Evolutionary conservation across 2,113 vertebrate genomes (phyloP), one percentile per base, ranked within the genome.

Genomic region (Sinocyclocheilus maitianheensis): DNA sequence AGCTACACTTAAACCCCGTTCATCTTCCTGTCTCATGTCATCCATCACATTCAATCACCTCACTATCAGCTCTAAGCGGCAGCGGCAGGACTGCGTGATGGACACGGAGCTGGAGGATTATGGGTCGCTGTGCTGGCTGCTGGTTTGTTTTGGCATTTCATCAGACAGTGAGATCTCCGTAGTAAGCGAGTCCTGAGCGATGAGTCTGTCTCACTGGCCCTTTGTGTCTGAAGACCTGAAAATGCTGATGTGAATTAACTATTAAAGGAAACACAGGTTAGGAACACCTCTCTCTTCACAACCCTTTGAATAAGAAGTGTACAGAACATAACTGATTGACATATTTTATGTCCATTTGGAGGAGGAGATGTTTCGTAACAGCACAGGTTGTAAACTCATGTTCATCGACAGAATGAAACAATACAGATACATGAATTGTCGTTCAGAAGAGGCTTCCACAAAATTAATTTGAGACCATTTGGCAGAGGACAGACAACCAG

Each of bases 161-260:
- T 83, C 84, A 82, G 81, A 46, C 69, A 55, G 14, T 20, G 71
- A 46, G 63, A 67, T 72, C 24, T 77, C 53, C 10, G 53, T 40
- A 86, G 85, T 18, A 20, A 75, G 60, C n/a, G 22, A 86, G 26
- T 18, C 30, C n/a, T 71, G 37, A 85, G 43, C 37, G 12, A 60
- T 55, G 53, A 26, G 58, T 5, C 67, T 74, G 81, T 67, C 84
- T n/a, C 46, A 34, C 37, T 74, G 58, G 55, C 14, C 89, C 87
- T 88, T 87, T 85, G 89, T 87, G 90, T 90, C 89, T 77, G 88
- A 91, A 93, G 40, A 43, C 40, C 40, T 43, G 7, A 43, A 43
- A 43, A 43, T 43, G 40, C 40, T 43, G 40, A 48, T 93, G 92
- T 92, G 92, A 93, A 89, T 93, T 88, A 92, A 88, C 88, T 46